Percentiles rank a stretch among this genome's conserved stretches.
Evolutionary conservation across 2,113 vertebrate genomes (phyloP).

Genomic region (Pseudonaja textilis): DNA sequence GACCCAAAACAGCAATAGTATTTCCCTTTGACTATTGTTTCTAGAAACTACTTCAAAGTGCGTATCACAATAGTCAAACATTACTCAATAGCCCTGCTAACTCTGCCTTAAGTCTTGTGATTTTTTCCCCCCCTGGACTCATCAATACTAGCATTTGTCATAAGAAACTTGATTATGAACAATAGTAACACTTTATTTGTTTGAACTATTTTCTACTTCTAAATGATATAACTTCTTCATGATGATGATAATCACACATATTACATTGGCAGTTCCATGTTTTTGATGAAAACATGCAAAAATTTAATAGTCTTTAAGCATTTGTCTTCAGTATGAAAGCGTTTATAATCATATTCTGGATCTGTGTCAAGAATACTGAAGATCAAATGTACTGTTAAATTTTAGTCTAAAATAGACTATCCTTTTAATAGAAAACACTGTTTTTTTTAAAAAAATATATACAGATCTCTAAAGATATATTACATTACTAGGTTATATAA

Average conservation of each 20-base stretch:
- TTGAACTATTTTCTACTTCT: conserved; percentile 6
- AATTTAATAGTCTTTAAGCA: not conserved
- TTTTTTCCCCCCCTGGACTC: conserved; percentile 4
- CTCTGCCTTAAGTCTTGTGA: not conserved
- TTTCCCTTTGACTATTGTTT: conserved; percentile 62
- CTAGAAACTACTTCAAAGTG: conserved; percentile 48
- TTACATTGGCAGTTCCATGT: not conserved
- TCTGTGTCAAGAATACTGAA: not conserved
- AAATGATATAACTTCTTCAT: conserved; percentile 45
- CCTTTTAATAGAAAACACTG: not conserved
- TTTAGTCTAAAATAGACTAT: not conserved
- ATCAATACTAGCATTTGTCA: conserved; percentile 40
- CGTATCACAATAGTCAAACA: conserved; percentile 47
- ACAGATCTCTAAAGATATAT: not conserved
- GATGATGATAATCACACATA: conserved; percentile 34
- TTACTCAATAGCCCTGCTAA: conserved; percentile 40
- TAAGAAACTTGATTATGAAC: conserved; percentile 11
- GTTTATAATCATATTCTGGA: not conserved
- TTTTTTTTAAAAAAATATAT: not conserved
- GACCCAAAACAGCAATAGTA: conserved; percentile 51
- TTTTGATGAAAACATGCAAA: not conserved
- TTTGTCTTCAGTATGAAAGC: not conserved
- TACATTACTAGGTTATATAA: not conserved
- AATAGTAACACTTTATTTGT: conserved; percentile 23
- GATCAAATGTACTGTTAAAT: not conserved